These are phyloP conservation scores for Metopolophium dirhodum DNA, from an alignment of 1,140 invertebrate genomes.

Conservation along the genomic window DNA sequence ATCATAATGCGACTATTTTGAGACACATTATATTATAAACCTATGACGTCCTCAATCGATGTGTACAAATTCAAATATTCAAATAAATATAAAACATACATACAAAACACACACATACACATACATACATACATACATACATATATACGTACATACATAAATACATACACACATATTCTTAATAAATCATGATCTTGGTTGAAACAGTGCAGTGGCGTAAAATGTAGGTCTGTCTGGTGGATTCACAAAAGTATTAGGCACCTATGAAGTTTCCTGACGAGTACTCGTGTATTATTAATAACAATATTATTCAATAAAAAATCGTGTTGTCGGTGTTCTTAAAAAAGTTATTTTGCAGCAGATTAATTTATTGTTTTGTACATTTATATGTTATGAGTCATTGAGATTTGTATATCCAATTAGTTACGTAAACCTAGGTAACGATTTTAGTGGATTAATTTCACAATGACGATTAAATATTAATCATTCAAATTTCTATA, in stretches of 20 bases:
- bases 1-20: neutral
- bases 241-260: neutral
- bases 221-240: neutral
- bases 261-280: neutral
- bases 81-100: neutral
- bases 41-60: neutral
- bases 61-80: neutral
- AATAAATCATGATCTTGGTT: neutral
- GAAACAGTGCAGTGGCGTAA: neutral
- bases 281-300: neutral
- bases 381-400: constrained; percentile 15
- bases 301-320: neutral
- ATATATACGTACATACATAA: neutral
- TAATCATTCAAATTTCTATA: neutral
- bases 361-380: neutral
- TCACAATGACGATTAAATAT: neutral
- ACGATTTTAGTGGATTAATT: neutral
- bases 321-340: neutral
- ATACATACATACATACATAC: neutral
- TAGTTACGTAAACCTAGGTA: neutral
- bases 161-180: neutral
- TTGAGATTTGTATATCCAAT: neutral
- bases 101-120: too few relatives aligned
- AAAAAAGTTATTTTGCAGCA: neutral
- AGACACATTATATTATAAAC: neutral